Evolutionary conservation across 2,113 vertebrate genomes (phyloP), one percentile per base, ranked within the genome.

Genomic region (Lasiurus borealis): DNA sequence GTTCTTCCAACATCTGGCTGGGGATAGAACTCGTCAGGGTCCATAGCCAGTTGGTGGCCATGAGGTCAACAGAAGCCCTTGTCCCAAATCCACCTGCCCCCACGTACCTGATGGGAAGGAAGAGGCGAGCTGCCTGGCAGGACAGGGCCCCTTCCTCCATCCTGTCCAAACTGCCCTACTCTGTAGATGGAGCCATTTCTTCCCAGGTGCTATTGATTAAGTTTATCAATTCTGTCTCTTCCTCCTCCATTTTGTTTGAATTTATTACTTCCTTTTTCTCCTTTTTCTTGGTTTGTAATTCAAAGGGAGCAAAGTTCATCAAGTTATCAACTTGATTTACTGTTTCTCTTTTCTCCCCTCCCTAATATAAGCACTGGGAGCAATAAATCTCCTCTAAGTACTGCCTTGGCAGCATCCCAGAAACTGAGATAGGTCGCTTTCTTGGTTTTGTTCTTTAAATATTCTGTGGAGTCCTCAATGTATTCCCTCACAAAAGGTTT

Each of bases 191-290:
- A 72, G 72, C 71, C 85, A 62, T 48, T 93, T 97, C 97, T 88
- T 95, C 62, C 69, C 95, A 97, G 46, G 54, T 95, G 96, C 87
- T 93, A 36, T 36, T 91, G 93, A 94, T 96, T 93, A 90, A 21
- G 15, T 73, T 93, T 85, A 96, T 97, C 96, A 96, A 29, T 76
- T 92, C 83, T 76, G 77, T 91, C 83, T 85, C 84, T 95, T 80
- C 82, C 85, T 85, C 88, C 92, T 92, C 92, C 88, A 46, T 94
- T 90, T 96, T 94, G 64, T 88, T 95, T 87, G 86, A 93, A 97
- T 97, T 97, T 96, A 97, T 96, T 75, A 94, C 97, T 97, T 97
- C 96, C 96, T 84, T 95, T 91, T 93, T 95, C 94, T 95, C 77
- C 68, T 88, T 95, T 91, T 75, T 91, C 94, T 96, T 75, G 82